phyloP scores from a whole-genome alignment of 2,113 vertebrate genomes.

The Ursus arctos region DNA sequence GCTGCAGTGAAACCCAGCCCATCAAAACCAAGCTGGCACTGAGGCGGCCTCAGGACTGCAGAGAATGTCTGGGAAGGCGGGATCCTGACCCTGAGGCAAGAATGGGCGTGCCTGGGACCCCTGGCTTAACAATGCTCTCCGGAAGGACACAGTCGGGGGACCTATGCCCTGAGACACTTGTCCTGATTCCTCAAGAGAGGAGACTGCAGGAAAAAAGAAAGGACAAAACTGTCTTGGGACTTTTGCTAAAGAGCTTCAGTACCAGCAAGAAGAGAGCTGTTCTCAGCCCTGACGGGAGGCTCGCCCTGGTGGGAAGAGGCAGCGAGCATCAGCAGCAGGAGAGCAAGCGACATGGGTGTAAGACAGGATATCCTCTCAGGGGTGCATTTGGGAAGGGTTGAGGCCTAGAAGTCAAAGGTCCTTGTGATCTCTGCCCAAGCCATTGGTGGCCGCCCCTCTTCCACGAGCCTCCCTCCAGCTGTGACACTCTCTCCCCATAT shows the following conservation, averaged over 20 bases:
- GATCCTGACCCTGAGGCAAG: not conserved
- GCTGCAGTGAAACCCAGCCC: not conserved
- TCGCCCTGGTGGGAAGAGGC: not conserved
- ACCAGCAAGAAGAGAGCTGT: not conserved
- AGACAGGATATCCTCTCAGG: not conserved
- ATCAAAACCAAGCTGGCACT: not conserved
- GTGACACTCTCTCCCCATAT: not conserved
- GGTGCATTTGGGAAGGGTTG: not conserved
- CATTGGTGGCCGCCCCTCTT: not conserved
- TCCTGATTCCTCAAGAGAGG: not conserved
- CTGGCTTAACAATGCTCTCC: not conserved
- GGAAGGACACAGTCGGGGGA: not conserved
- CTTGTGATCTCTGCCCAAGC: not conserved
- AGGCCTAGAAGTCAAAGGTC: not conserved
- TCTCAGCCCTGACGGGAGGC: not conserved
- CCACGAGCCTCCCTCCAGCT: not conserved
- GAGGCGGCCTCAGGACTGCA: not conserved
- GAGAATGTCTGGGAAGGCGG: not conserved
- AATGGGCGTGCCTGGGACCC: no score
- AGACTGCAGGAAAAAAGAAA: not conserved
- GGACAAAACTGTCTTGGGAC: not conserved
- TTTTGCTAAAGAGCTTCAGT: not conserved
- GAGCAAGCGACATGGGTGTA: rapidly evolving
- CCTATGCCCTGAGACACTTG: not conserved
- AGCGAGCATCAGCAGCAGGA: not conserved